Evolutionary conservation across 1,140 invertebrate species (phyloP).

Genomic region (Drosophila sturtevanti): DNA sequence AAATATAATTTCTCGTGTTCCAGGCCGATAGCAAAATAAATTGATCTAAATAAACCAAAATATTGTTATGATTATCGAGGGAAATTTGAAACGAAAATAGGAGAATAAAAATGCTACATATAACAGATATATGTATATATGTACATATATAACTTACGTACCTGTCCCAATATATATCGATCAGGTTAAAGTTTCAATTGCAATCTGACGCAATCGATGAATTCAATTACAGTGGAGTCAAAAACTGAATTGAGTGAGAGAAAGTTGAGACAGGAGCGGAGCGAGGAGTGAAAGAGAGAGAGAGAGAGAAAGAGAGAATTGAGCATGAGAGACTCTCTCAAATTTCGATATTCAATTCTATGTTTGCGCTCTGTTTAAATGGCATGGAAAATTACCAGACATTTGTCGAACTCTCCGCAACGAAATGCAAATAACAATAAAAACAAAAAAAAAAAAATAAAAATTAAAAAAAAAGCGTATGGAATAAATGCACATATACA

Average conservation of each 20-base stretch:
- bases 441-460: slow-evolving; percentile 1
- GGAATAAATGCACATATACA: neutral
- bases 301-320: neutral
- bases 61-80: too few species aligned
- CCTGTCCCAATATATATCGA: slow-evolving; percentile 1
- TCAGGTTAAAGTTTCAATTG: slow-evolving; percentile 34
- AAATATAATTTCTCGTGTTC: too few species aligned
- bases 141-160: neutral
- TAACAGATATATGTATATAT: too few species aligned
- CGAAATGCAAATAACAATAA: slow-evolving; percentile 6
- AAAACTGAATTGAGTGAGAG: neutral
- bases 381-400: slow-evolving; percentile 45
- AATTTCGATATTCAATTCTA: slow-evolving; percentile 16
- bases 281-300: too few species aligned
- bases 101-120: too few species aligned
- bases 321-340: slow-evolving; percentile 10
- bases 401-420: slow-evolving; percentile 8
- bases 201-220: slow-evolving; percentile 29
- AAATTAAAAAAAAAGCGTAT: neutral
- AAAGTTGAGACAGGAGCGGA: neutral
- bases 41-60: too few species aligned
- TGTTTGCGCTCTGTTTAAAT: neutral
- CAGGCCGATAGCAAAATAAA: too few species aligned
- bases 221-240: slow-evolving; percentile 2
- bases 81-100: too few species aligned